These are phyloP conservation scores for Bruchidius siliquastri DNA, from an alignment of 2,888 invertebrate species.

Conservation along the genomic window DNA sequence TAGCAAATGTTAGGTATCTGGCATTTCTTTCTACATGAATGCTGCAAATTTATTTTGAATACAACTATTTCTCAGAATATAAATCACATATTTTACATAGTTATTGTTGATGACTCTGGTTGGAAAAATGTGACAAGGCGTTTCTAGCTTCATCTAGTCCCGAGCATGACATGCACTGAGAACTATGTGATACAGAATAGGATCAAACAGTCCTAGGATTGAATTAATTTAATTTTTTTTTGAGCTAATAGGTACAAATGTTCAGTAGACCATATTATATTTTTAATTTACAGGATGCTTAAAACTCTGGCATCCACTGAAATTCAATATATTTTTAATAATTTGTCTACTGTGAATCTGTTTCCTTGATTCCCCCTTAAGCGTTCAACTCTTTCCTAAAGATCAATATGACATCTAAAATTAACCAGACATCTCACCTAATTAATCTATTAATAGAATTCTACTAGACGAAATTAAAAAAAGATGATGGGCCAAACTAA, in stretches of 20 bases:
- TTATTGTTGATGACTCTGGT: neutral
- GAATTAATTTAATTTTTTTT: no score
- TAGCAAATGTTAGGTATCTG: neutral
- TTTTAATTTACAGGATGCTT: no score
- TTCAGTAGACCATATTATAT: no score
- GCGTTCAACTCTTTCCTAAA: neutral
- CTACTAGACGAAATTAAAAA: neutral
- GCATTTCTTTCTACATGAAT: neutral
- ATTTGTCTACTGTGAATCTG: no score
- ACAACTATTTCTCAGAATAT: neutral
- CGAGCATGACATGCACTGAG: neutral
- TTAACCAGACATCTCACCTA: neutral
- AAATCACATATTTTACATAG: neutral
- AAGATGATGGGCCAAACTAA: neutral
- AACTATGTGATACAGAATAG: no score
- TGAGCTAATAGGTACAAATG: no score
- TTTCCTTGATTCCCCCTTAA: neutral
- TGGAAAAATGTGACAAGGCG: neutral
- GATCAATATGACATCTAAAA: neutral
- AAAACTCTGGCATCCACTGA: no score
- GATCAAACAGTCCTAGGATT: no score
- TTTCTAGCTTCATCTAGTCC: neutral
- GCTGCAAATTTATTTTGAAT: neutral
- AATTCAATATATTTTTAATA: no score
- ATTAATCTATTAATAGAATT: neutral